A percentile compares a stretch with the other conserved stretches of the same genome.
These are phyloP conservation scores for Heliocidaris erythrogramma DNA, from an alignment of 35 echinoderm and acorn worm genomes.

Conservation along the genomic window DNA sequence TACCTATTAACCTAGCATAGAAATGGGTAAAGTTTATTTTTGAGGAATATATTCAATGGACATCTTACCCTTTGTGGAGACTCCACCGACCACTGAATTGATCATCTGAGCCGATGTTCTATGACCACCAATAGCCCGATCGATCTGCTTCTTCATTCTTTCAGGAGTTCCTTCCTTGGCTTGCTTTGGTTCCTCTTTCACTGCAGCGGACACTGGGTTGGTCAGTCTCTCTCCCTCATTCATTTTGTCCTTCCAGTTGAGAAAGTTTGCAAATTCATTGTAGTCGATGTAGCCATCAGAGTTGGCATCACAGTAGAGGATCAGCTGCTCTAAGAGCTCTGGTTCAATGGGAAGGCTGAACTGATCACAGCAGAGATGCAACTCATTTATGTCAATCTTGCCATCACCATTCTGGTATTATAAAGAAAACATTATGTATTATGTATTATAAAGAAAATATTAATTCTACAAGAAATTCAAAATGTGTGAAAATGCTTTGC, in stretches of 20 bases:
- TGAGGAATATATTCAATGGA: background rate
- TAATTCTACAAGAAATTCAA: too few relatives aligned
- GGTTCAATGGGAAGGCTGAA: conserved; percentile 94
- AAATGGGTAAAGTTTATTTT: too few relatives aligned
- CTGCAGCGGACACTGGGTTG: background rate
- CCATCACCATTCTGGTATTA: conserved; percentile 89
- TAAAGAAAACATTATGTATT: background rate
- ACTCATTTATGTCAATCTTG: conserved; percentile 83
- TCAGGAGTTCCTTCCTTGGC: conserved; percentile 56
- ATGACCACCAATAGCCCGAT: conserved; percentile 81
- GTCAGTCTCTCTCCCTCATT: conserved; percentile 54
- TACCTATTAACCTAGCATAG: too few relatives aligned
- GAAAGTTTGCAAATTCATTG: conserved; percentile 93
- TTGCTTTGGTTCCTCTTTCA: background rate
- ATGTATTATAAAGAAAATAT: background rate
- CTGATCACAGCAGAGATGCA: conserved; percentile 86
- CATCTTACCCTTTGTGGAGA: conserved; percentile 80
- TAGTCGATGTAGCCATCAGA: conserved; percentile 80
- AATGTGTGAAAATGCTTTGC: too few relatives aligned
- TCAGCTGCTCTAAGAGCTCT: conserved; percentile 80
- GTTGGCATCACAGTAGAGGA: conserved; percentile 77
- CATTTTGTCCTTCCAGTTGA: conserved; percentile 99
- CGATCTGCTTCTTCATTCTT: conserved; percentile 91
- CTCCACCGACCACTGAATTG: conserved; percentile 91
- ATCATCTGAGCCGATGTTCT: conserved; percentile 79